Evolutionary conservation across 2,888 invertebrate species (phyloP), one percentile per base, ranked within the genome.

Genomic region (Parnassius mnemosyne): DNA sequence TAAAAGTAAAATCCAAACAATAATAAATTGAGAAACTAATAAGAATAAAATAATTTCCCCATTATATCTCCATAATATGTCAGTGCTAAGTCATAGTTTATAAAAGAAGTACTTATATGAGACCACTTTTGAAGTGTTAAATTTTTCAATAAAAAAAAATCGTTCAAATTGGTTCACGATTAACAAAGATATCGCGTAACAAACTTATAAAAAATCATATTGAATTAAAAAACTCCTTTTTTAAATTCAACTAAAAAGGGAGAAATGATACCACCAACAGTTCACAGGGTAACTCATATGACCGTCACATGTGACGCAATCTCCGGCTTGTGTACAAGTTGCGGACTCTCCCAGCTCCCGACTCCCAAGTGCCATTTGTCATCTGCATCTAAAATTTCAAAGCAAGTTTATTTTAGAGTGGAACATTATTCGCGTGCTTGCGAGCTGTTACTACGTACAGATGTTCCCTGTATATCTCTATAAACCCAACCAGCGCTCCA

Each of bases 361-460:
- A 11, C 68, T 68, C 68, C 66, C 63, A 65, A 67, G 66, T 66
- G 68, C 68, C 74, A 74, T 80, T 78, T 76, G 76, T 75, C 76
- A 76, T 75, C 66, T 69, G 69, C 74, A 71, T 73, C 71, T 74
- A 71, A 68, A 69, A 73, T 77, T 74, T 78, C 78, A 78, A 80
- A 80, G 74, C 61, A 68, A 70, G 69, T 73, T 76, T 76, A 75
- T 75, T 77, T 78, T 73, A 51, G 63, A 63, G 60, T 42, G 49
- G 41, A 54, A 43, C 53, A 20, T 53, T 25, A 53, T 50, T 53
- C 44, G 50, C 46, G 47, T 16, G 56, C 58, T 53, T 42, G 51
- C 20, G 42, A 50, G 44, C 42, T 57, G 53, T 57, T 52, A 50
- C 43, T 43, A 10, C 46, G 11, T 25, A 42, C 53, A 52, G 47